Conservation (phyloP, 2,797 vertebrate species). For the Pithecia hirsuta region DNA sequence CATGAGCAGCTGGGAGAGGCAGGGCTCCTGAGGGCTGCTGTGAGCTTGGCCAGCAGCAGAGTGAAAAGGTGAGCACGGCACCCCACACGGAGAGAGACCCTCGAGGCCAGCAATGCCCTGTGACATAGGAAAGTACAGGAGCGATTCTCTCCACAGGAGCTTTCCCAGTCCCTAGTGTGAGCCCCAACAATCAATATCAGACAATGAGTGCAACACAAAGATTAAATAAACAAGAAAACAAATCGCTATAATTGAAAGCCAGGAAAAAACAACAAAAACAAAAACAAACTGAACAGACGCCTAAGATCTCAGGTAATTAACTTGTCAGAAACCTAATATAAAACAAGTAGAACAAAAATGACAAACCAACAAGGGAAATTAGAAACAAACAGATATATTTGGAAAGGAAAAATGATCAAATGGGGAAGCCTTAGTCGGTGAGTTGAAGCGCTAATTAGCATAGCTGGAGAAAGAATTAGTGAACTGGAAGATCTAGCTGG, state of each 20-base stretch:
- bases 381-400: neutral
- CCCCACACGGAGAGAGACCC: fast-evolving
- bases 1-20: neutral
- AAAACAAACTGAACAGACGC: neutral
- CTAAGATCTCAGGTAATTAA: neutral
- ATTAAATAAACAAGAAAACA: neutral
- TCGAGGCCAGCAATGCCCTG: neutral
- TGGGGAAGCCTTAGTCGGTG: neutral
- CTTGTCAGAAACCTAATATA: neutral
- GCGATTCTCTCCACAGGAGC: neutral
- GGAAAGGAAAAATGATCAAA: neutral
- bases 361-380: neutral
- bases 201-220: neutral
- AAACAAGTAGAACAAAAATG: neutral
- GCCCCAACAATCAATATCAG: neutral
- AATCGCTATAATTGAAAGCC: neutral
- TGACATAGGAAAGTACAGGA: neutral
- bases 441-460: neutral
- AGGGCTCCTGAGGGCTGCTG: neutral
- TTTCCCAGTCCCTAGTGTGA: neutral
- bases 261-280: neutral
- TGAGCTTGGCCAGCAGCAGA: neutral
- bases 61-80: neutral
- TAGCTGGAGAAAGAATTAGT: neutral
- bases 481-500: neutral